Evolutionary conservation across 2,797 vertebrate genomes (phyloP).

Genomic region (Pantherophis alleghaniensis): DNA sequence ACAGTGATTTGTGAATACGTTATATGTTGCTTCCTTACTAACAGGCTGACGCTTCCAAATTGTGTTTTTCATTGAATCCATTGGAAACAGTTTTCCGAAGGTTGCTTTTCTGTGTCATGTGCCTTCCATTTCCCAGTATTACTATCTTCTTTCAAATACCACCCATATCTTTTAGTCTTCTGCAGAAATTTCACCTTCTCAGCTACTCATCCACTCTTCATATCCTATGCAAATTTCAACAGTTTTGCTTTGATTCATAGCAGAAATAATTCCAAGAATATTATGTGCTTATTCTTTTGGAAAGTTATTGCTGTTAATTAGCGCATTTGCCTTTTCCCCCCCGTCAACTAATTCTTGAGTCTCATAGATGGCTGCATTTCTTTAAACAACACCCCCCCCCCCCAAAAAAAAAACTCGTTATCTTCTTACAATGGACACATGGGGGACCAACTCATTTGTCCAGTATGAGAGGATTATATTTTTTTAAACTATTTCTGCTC

Average conservation of each 20-base stretch:
- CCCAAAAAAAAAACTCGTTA: background rate
- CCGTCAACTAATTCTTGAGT: constrained; percentile 1
- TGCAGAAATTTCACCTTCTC: background rate
- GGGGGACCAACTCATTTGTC: background rate
- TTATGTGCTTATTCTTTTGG: constrained; percentile 27
- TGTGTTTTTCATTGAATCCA: constrained; percentile 13
- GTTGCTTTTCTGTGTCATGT: background rate
- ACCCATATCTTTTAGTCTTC: constrained; percentile 18
- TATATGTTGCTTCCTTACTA: constrained; percentile 9
- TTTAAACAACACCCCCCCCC: background rate
- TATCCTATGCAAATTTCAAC: constrained; percentile 28
- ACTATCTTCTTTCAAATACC: background rate
- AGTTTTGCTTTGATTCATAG: constrained; percentile 18
- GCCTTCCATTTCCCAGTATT: background rate
- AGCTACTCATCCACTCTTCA: constrained; percentile 8
- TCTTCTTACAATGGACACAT: background rate
- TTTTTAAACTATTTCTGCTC: constrained; percentile 1
- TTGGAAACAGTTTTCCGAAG: background rate
- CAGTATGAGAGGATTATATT: background rate
- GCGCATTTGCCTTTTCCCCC: background rate
- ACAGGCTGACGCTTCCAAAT: background rate
- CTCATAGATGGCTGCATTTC: constrained; percentile 21
- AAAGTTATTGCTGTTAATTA: constrained; percentile 32
- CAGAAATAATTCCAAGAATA: constrained; percentile 23
- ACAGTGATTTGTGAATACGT: background rate